Evolutionary conservation across 2,888 invertebrate species (phyloP).

Genomic region (Eupithecia tripunctaria): DNA sequence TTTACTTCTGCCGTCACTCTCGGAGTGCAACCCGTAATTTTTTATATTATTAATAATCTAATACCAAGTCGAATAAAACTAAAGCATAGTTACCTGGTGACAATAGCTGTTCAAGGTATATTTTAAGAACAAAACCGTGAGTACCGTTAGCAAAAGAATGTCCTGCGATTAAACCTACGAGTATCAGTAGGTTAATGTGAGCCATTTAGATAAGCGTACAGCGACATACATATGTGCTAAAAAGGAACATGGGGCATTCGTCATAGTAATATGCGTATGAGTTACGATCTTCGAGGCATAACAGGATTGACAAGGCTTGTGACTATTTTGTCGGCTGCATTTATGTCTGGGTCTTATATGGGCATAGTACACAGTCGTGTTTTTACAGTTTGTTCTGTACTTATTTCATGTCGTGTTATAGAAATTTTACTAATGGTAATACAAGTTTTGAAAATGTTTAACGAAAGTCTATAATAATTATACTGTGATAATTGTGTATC

Average conservation of each 20-base stretch:
- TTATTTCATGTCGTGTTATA: not conserved
- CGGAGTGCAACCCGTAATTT: too few relatives aligned
- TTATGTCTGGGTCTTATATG: slow-evolving; percentile 5
- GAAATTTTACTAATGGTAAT: not conserved
- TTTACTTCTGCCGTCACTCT: too few relatives aligned
- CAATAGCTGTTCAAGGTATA: not conserved
- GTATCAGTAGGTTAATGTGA: slow-evolving; percentile 18
- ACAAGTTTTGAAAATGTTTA: not conserved
- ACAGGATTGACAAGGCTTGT: slow-evolving; percentile 22
- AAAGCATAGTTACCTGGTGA: not conserved
- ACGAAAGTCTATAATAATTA: not conserved
- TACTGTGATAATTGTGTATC: not conserved
- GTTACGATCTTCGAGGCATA: slow-evolving; percentile 16
- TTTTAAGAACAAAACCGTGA: not conserved
- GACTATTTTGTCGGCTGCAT: slow-evolving; percentile 15
- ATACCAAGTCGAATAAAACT: not conserved
- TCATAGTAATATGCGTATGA: slow-evolving; percentile 16
- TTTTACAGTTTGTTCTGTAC: not conserved
- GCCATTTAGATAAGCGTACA: slow-evolving; percentile 19
- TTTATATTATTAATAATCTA: not conserved
- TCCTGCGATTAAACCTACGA: slow-evolving; percentile 13
- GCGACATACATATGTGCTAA: slow-evolving; percentile 21
- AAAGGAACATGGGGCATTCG: slow-evolving; percentile 19
- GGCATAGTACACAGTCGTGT: slow-evolving; percentile 1
- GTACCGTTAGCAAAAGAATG: slow-evolving; percentile 18